Evolutionary conservation across 2,797 vertebrate genomes (phyloP).

Genomic region (Anomalospiza imberbis): DNA sequence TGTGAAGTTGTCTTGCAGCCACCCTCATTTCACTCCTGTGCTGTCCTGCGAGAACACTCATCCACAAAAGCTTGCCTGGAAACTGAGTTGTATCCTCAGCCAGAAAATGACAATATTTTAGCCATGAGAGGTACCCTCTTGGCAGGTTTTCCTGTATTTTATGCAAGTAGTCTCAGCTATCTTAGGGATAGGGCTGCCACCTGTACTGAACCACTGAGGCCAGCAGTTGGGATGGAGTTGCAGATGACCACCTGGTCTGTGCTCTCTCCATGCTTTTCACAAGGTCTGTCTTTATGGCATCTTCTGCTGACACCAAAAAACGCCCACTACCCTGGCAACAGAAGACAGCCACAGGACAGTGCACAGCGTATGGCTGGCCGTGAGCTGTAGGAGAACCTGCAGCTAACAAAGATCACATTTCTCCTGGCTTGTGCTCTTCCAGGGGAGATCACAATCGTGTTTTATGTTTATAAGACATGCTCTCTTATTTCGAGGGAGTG

Average conservation of each 20-base stretch:
- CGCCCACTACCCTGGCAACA: neutral
- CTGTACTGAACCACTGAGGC: neutral
- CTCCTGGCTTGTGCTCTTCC: constrained; percentile 8
- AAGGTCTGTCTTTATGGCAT: neutral
- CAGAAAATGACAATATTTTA: neutral
- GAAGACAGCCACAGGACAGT: neutral
- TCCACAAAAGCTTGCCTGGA: neutral
- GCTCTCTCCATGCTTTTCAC: neutral
- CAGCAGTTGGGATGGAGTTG: neutral
- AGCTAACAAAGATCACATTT: constrained; percentile 26
- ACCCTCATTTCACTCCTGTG: neutral
- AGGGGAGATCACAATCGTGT: constrained; percentile 2
- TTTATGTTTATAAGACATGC: constrained; percentile 5
- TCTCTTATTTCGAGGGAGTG: neutral
- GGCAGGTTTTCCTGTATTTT: neutral
- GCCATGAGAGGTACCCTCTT: neutral
- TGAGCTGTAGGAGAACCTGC: neutral
- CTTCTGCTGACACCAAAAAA: neutral
- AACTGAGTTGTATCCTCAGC: neutral
- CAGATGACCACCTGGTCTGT: neutral
- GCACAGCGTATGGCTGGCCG: accelerated
- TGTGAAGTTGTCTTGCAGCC: neutral
- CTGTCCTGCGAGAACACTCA: neutral
- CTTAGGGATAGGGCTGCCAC: neutral
- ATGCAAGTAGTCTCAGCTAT: neutral